phyloP scores from a whole-genome alignment of 2,797 vertebrate genomes.

The Catostomus latipinnis region DNA sequence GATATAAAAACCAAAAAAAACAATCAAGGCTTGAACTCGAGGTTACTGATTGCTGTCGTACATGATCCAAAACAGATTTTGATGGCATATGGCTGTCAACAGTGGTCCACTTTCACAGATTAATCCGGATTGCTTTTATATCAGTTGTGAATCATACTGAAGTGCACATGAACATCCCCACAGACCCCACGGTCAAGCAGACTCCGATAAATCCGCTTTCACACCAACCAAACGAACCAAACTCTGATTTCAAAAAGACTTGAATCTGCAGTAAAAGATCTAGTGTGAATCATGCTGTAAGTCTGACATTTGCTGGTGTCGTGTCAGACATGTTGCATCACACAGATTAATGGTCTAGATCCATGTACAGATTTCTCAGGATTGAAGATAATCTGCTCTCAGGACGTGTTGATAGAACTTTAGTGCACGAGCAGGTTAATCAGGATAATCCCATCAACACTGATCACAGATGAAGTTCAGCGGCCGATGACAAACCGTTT shows the following conservation, averaged over 20 bases:
- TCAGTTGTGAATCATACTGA: neutral
- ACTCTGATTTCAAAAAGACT: no score
- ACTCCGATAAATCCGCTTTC: neutral
- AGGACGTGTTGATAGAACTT: constrained; percentile 27
- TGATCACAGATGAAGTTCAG: neutral
- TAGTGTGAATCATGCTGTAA: no score
- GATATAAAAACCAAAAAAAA: no score
- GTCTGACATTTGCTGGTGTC: constrained; percentile 3
- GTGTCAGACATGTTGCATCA: constrained; percentile 24
- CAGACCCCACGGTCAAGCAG: neutral
- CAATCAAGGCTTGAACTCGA: neutral
- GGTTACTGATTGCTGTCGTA: neutral
- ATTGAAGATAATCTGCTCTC: constrained; percentile 34
- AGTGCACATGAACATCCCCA: neutral
- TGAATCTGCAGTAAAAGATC: no score
- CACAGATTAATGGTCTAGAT: constrained; percentile 20
- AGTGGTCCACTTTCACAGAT: neutral
- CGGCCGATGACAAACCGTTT: no score
- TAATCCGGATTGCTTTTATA: neutral
- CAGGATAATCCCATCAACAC: constrained; percentile 13
- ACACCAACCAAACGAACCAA: no score
- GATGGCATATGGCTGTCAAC: neutral
- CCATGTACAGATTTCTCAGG: constrained; percentile 6
- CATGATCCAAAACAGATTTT: neutral
- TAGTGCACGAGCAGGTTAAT: constrained; percentile 3